Evolutionary conservation across 2,113 vertebrate genomes (phyloP), one percentile per base, ranked within the genome.

Genomic region (Silurus glanis): DNA sequence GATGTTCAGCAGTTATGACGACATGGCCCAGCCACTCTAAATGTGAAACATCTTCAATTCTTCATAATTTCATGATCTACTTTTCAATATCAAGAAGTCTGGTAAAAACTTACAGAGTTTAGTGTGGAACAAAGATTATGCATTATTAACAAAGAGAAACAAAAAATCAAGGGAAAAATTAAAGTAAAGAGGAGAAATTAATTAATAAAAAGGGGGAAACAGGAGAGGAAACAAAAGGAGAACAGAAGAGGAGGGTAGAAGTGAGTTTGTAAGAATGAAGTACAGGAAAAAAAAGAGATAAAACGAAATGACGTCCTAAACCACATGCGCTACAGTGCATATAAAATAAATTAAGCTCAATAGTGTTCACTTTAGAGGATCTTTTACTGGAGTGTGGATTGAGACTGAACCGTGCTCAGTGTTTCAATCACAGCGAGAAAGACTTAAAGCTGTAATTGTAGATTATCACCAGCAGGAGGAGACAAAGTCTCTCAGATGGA

Each of bases 361-460:
- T 13, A 25, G 61, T n/a, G 23, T 25, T 4, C 62, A 25, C 23
- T 66, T 4, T 12, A 66, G 2, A 37, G 37, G 37, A 37, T 37
- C 37, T 37, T 66, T 9, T 5, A 14, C 2, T 9, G 21, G 61
- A 23, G 21, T 66, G n/a, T 66, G 62, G 10, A 64, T 64, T 66
- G 23, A 9, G n/a, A 66, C 9, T 9, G 10, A n/a, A 66, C 62
- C n/a, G 59, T 8, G 9, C 23, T 66, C 10, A 12, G 37, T 37
- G 37, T 37, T 9, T n/a, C 9, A 66, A 47, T 91, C 76, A 89
- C 89, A 71, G 14, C 17, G 6, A 71, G 64, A 67, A n/a, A 67
- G 0, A 6, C 12, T 67, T 5, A 13, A 13, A 51, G 47, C 72
- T 75, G 71, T 74, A 74, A 17, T 47, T 37, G 28, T 19, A 17